phyloP scores from a whole-genome alignment of 1,140 invertebrate species.

The Carcinoscorpius rotundicauda region DNA sequence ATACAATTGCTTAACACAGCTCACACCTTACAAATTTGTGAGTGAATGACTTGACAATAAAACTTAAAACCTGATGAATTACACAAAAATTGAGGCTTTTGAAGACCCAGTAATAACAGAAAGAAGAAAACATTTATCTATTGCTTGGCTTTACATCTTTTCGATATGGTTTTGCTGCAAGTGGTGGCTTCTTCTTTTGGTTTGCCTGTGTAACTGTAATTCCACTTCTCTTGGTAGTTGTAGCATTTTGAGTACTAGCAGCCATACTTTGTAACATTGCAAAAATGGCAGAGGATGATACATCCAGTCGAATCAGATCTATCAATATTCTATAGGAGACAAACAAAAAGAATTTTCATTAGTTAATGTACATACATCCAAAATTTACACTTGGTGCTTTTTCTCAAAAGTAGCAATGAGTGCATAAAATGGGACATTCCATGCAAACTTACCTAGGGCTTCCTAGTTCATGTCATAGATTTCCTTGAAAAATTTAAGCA shows the following conservation, averaged over 20 bases:
- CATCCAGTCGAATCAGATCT: conserved; percentile 10
- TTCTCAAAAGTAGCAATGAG: not conserved
- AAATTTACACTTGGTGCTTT: not conserved
- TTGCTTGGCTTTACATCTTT: too few relatives aligned
- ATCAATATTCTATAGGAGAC: conserved; percentile 5
- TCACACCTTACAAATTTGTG: too few relatives aligned
- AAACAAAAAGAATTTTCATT: conserved; percentile 6
- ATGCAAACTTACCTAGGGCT: not conserved
- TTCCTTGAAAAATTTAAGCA: too few relatives aligned
- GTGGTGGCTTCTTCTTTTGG: conserved; percentile 8
- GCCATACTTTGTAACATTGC: conserved; percentile 10
- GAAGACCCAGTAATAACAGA: too few relatives aligned
- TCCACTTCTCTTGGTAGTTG: conserved; percentile 2
- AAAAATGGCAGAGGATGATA: conserved; percentile 7
- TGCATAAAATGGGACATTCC: conserved; percentile 1
- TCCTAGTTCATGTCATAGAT: not conserved
- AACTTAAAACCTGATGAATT: too few relatives aligned
- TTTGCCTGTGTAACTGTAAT: not conserved
- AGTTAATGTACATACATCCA: not conserved
- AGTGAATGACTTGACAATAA: too few relatives aligned
- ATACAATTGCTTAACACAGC: too few relatives aligned
- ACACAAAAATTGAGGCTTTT: too few relatives aligned
- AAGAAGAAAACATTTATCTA: too few relatives aligned
- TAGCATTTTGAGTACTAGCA: not conserved
- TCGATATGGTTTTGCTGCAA: conserved; percentile 5